Conservation (phyloP, 2,797 vertebrate genomes). For the Australoheros facetus region DNA sequence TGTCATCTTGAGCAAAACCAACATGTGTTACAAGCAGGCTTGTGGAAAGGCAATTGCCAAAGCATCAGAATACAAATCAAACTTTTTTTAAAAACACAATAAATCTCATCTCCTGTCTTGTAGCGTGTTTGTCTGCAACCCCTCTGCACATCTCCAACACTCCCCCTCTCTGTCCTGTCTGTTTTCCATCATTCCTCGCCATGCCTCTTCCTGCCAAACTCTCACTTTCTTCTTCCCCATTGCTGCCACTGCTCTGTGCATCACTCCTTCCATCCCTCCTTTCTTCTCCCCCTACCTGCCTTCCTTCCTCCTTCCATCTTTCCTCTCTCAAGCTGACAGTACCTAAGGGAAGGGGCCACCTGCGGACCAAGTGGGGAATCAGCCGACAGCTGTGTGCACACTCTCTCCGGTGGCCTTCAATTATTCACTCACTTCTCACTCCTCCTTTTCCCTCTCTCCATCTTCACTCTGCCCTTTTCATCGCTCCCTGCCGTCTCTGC, state of each 20-base stretch:
- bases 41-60: slow-evolving; percentile 42
- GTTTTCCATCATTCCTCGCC: slow-evolving; percentile 46
- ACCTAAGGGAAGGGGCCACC: slow-evolving; percentile 79
- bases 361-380: slow-evolving; percentile 74
- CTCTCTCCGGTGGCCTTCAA: slow-evolving; percentile 78
- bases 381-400: slow-evolving; percentile 77
- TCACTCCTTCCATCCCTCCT: slow-evolving; percentile 9
- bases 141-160: slow-evolving; percentile 16
- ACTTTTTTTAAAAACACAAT: slow-evolving; percentile 14
- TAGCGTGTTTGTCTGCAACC: slow-evolving; percentile 39
- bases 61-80: slow-evolving; percentile 63
- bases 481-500: slow-evolving; percentile 48
- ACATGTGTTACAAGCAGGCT: slow-evolving; percentile 34
- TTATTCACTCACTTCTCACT: slow-evolving; percentile 74
- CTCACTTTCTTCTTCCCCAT: slow-evolving; percentile 32
- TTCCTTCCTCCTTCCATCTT: slow-evolving; percentile 52
- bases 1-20: slow-evolving; percentile 48
- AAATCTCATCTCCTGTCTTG: slow-evolving; percentile 49
- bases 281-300: slow-evolving; percentile 10
- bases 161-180: slow-evolving; percentile 32
- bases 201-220: slow-evolving; percentile 49
- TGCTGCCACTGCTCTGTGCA: slow-evolving; percentile 27
- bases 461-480: slow-evolving; percentile 71
- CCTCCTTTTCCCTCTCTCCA: slow-evolving; percentile 38
- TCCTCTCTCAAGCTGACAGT: slow-evolving; percentile 62